Base-by-base conservation (phyloP, 2,113 vertebrate genomes). In the Acinonyx jubatus region DNA sequence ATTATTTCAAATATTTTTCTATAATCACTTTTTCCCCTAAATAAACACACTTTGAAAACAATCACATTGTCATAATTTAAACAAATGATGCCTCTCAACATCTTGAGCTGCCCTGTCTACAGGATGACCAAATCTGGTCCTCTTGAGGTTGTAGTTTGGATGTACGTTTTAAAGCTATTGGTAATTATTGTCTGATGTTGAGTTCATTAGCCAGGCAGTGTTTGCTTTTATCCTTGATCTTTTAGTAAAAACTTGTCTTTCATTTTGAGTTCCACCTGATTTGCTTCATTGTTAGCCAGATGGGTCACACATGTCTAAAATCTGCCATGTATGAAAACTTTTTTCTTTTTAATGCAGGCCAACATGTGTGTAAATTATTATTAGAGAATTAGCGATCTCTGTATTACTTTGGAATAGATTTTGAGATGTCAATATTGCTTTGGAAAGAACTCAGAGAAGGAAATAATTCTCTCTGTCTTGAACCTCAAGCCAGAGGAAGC, bases 1-100 rank as follows among this genome's bases (percentile, higher is more conserved):
- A 88, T 96, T 94, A 92, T 86, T 97, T 76, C 36, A 89, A 85
- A 36, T 97, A 94, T 96, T 98, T 96, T 97, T 97, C 91, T 97
- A 94, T 96, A 87, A 96, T 93, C 79, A 93, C n/a, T 95, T 91
- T 85, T n/a, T 38, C 52, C 74, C 76, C 79, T 52, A 78, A 91
- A 84, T 91, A 91, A 96, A 97, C 87, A 92, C 57, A 86, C 66
- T 96, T 97, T 89, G 50, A 85, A 92, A 96, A 91, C 80, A 97
- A 82, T 96, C 85, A 96, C 55, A 61, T 94, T 96, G 89, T 92
- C 84, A 90, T 98, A 96, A 85, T 96, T 79, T 92, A 90, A 97
- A 96, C 91, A 96, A 96, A 94, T 82, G 31, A 94, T 96, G 76
- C 41, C 48, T 93, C 76, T 94, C 88, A 91, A 66, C 81, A 90